Base-by-base conservation (phyloP, 2,888 invertebrate genomes). In the Palloptera scutellata region DNA sequence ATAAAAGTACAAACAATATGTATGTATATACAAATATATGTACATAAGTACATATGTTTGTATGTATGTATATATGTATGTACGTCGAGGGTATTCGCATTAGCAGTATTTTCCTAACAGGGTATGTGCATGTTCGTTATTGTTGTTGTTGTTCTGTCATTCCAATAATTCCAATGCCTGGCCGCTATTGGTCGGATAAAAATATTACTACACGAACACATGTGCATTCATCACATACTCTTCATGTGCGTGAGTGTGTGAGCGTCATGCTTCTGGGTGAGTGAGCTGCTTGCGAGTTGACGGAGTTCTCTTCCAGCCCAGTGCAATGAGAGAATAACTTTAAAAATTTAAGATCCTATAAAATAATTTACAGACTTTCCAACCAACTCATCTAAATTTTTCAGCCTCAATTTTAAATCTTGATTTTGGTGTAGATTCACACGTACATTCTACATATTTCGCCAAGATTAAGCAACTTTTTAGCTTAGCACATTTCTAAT, bases 151-250 rank as follows among this genome's bases (percentile, higher is more conserved):
- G 8, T n/a, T n/a, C 8, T 48, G 12, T 15, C 12, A 15, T 53
- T 53, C 53, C 53, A 53, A 17, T 53, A 17, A 19, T 53, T 17
- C n/a, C 45, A 51, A 19, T 17, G 41, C 20, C 19, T 3, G 8
- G 52, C 30, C 17, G 61, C n/a, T 61, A 73, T 70, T 69, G 72
- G 70, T 15, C 61, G 51, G 65, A 69, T 51, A 70, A 66, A 63
- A 67, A 62, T 51, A 17, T 54, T 30, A 9, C 54, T 17, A 48
- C 48, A 48, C 48, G n/a, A 48, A 48, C 12, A 48, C 48, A 13
- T n/a, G 11, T 15, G 10, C 48, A 13, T 5, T 5, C 10, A 48
- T 9, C 11, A 11, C n/a, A n/a, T n/a, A n/a, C n/a, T n/a, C 13
- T 15, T 13, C 48, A 13, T n/a, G 48, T 15, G 48, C 30, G 48